These are phyloP conservation scores for Dexiosoma caninum DNA, from an alignment of 2,888 invertebrate genomes.

Conservation along the genomic window DNA sequence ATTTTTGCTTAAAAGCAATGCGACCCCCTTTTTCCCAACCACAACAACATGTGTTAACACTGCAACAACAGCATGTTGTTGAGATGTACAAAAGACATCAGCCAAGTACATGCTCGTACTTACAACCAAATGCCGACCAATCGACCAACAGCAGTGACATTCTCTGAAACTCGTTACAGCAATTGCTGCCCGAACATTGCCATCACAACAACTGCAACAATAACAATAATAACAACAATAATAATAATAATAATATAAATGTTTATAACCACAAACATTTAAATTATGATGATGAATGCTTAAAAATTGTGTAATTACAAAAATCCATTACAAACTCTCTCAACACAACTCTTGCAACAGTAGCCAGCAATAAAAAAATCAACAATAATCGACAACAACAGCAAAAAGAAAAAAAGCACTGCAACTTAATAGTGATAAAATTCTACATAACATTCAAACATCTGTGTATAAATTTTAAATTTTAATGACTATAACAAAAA, in stretches of 20 bases:
- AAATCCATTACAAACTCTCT: conserved; percentile 41
- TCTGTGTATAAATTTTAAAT: conserved; percentile 6
- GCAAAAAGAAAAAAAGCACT: background rate
- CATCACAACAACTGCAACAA: background rate
- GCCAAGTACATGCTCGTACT: too few species aligned
- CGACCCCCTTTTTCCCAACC: conserved; percentile 55
- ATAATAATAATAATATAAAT: too few species aligned
- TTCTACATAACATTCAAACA: background rate
- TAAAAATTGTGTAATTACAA: conserved; percentile 58
- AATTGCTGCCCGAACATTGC: background rate
- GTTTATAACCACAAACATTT: conserved; percentile 45
- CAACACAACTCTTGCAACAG: conserved; percentile 40
- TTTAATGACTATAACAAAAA: conserved; percentile 10
- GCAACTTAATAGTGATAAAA: background rate
- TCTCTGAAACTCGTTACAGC: background rate
- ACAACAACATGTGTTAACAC: conserved; percentile 62
- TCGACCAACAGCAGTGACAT: conserved; percentile 29
- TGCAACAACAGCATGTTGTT: conserved; percentile 54
- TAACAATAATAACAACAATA: too few species aligned
- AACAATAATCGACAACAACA: background rate
- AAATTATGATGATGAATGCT: conserved; percentile 61
- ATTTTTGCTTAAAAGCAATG: conserved; percentile 28
- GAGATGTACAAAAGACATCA: conserved; percentile 45
- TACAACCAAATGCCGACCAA: conserved; percentile 27
- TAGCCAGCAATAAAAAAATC: background rate